phyloP scores from a whole-genome alignment of 2,888 invertebrate genomes.

The Micoletzkya japonica region DNA sequence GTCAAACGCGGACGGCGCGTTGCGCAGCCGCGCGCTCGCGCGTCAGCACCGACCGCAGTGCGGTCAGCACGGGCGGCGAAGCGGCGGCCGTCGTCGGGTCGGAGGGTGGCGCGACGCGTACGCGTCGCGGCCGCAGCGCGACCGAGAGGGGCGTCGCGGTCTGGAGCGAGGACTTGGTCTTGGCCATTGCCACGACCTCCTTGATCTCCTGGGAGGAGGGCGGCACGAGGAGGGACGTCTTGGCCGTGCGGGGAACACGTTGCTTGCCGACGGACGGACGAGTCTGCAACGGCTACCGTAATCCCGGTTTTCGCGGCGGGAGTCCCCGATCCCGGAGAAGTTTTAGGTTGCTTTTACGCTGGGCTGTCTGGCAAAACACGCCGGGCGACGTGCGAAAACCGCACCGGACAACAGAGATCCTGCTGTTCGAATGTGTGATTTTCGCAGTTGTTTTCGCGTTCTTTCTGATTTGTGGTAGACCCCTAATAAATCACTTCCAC shows the following conservation, averaged over 20 bases:
- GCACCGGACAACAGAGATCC: too few relatives aligned
- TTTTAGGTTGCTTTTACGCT: too few relatives aligned
- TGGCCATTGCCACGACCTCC: conserved; percentile 41
- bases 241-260: conserved; percentile 30
- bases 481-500: too few relatives aligned
- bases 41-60: conserved; percentile 12
- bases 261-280: background rate
- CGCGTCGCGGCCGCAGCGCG: conserved; percentile 33
- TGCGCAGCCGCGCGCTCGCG: conserved; percentile 15
- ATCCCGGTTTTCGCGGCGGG: too few relatives aligned
- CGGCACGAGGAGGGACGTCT: conserved; percentile 46
- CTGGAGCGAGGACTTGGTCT: conserved; percentile 35
- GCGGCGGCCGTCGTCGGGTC: background rate
- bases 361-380: too few relatives aligned
- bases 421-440: too few relatives aligned
- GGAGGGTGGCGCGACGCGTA: background rate
- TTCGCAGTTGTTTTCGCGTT: too few relatives aligned
- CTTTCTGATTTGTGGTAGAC: too few relatives aligned
- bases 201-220: conserved; percentile 48
- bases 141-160: conserved; percentile 30
- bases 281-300: background rate
- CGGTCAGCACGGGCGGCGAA: conserved; percentile 22
- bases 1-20: too few relatives aligned
- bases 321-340: too few relatives aligned
- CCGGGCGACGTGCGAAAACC: too few relatives aligned